Base-by-base conservation (phyloP, 2,888 invertebrate genomes). In the Brachynemurus nebulosus region DNA sequence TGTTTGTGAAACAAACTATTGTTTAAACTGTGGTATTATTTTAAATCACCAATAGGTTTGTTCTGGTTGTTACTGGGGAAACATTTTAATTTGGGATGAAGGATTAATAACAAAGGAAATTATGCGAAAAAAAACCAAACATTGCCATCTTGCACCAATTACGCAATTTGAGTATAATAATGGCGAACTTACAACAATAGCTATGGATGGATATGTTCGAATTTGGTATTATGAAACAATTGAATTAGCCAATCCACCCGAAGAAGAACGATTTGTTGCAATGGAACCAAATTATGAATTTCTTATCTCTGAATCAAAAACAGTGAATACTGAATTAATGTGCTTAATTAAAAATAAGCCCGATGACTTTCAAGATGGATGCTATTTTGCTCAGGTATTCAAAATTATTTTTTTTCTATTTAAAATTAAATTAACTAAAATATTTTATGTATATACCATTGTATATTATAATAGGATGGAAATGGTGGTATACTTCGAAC, bases 151-250 rank as follows among this genome's bases (percentile, higher is more conserved):
- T 3, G 82, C 76, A 16, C 76, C 83, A 8, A 80, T 93, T 40
- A 68, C 72, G n/a, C 78, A 79, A 56, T 71, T 81, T 48, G 57
- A 56, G 44, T 65, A 58, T 48, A 52, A 55, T 39, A 57, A 61
- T 9, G 63, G 61, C 1, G 65, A 65, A 53, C 47, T 66, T 7
- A 63, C 60, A 61, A 61, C 63, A 55, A 69, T 61, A 56, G 57
- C 83, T 1, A 74, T 77, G 57, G 89, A 89, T 59, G 88, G 88
- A 0, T 81, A 77, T 60, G 71, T 86, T 11, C 71, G 79, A 5
- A 76, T 86, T 8, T 93, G 93, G 92, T 88, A 84, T 64, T 91
- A 90, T 72, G 88, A 89, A 53, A 81, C 83, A 0, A 86, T 92
- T n/a, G 89, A 91, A 52, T 76, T 82, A 48, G 85, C 90, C 0